Conservation (phyloP, 2,113 vertebrate species). For the Cephalopterus ornatus region DNA sequence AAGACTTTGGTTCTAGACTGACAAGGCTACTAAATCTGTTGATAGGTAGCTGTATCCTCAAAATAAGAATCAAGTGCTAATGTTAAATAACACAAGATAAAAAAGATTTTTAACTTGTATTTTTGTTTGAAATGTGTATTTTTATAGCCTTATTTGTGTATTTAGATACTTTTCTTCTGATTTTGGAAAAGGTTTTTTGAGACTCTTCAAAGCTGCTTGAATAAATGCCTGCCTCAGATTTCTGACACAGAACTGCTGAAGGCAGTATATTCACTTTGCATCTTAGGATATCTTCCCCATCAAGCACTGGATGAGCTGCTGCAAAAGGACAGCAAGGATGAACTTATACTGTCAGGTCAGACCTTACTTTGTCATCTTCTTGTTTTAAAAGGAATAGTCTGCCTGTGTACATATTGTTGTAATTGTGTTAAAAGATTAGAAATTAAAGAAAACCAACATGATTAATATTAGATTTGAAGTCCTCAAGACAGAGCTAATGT, state of each 20-base stretch:
- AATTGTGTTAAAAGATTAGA: background rate
- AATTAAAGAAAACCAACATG: background rate
- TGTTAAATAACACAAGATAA: background rate
- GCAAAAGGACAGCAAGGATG: conserved; percentile 58
- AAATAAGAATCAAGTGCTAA: background rate
- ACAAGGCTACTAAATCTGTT: background rate
- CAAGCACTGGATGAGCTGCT: conserved; percentile 79
- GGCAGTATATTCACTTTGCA: conserved; percentile 72
- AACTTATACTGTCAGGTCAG: conserved; percentile 72
- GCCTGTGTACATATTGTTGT: background rate
- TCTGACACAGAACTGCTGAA: conserved; percentile 71
- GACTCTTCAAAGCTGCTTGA: conserved; percentile 70
- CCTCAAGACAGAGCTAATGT: background rate
- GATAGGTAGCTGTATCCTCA: background rate
- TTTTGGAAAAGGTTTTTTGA: conserved; percentile 81
- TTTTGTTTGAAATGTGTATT: background rate
- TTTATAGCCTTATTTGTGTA: background rate
- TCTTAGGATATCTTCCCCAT: conserved; percentile 81
- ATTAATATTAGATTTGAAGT: background rate
- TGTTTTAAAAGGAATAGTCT: background rate
- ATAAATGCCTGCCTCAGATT: conserved; percentile 76
- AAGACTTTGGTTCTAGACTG: background rate
- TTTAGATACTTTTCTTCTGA: conserved; percentile 8
- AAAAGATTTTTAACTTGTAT: background rate
- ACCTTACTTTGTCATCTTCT: background rate